Base-by-base conservation (phyloP, 2,113 vertebrate genomes). In the Macaca nemestrina region DNA sequence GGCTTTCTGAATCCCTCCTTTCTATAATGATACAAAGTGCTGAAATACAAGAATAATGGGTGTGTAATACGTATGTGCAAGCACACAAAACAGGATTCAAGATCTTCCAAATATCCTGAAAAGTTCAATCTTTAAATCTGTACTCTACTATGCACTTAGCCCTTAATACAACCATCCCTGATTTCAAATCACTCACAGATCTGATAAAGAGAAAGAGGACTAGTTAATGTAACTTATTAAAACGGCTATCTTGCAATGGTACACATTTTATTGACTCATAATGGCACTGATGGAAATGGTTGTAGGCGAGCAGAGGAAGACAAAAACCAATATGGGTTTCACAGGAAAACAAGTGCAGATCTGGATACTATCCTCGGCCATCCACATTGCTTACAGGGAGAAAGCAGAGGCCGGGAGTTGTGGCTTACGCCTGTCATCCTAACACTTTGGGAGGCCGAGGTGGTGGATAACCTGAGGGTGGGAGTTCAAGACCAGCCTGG, bases 241-340 rank as follows among this genome's bases (percentile, higher is more conserved):
- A 79, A 25, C 6, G 25, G 73, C 25, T 5, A 4, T 38, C 35
- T 25, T 25, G 61, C 50, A 9, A 59, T 13, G 35, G 73, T 9
- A 48, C 12, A 20, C 61, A 16, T 0, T 43, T 57, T 55, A 32
- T 32, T 11, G 57, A 22, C 70, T 6, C 61, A 30, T 14, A 35
- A 22, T 0, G 50, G 70, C 30, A 76, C 3, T 8, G 40, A 35
- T 3, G 17, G 18, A 18, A 1, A 16, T 17, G 38, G 11, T n/a
- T 16, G 57, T 0, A 35, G 50, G 50, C 35, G 1, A 23, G 73
- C 40, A 27, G 64, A 87, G 50, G 57, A 52, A 12, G 38, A 61
- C 0, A 2, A 32, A 61, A 6, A 3, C 22, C 18, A 32, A 4
- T 0, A 1, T 1, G 3, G 89, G 67, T 40, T 22, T 75, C 61